Base-by-base conservation (phyloP, 2,888 invertebrate genomes). In the Lasioglossum leucozonium region DNA sequence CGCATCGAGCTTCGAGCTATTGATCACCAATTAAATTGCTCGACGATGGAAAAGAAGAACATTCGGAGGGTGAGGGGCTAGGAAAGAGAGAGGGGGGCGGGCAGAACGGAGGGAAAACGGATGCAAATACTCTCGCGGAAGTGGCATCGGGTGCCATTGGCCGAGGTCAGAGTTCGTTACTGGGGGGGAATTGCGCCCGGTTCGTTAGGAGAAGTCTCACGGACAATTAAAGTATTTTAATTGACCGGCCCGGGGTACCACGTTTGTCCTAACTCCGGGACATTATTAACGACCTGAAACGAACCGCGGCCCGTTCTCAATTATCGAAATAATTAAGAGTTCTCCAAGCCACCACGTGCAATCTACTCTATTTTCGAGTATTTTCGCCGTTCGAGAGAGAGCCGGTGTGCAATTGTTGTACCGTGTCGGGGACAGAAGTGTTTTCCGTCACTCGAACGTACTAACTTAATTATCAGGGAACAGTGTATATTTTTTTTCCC, bases 171-270 rank as follows among this genome's bases (percentile, higher is more conserved):
- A 84, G 87, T 88, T 89, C 87, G 89, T 88, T 87, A 87, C 79
- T 65, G 51, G 51, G 84, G 84, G 84, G 22, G 78, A 89, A 87
- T 84, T 83, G 83, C 87, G 77, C 51, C 79, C 78, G 79, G 83
- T 88, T 88, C 82, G 82, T 87, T 87, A 81, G 58, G 83, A 40
- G 11, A 82, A 81, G 74, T 83, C 76, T 79, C 82, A 80, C 83
- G 84, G 85, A 87, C 85, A 89, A 89, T 88, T 89, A 85, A 87
- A 85, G 79, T 82, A 82, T 82, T 87, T 82, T 87, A 87, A 87
- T 82, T 82, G 86, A 85, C 85, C 79, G 51, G 67, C 75, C 78
- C 30, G 30, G 18, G 67, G 47, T 78, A 26, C 67, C 16, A 72
- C 73, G 86, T 77, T 76, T 72, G 81, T 71, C 76, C 71, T 69